Evolutionary conservation across 2,113 vertebrate genomes (phyloP).

Genomic region (Microtus ochrogaster): DNA sequence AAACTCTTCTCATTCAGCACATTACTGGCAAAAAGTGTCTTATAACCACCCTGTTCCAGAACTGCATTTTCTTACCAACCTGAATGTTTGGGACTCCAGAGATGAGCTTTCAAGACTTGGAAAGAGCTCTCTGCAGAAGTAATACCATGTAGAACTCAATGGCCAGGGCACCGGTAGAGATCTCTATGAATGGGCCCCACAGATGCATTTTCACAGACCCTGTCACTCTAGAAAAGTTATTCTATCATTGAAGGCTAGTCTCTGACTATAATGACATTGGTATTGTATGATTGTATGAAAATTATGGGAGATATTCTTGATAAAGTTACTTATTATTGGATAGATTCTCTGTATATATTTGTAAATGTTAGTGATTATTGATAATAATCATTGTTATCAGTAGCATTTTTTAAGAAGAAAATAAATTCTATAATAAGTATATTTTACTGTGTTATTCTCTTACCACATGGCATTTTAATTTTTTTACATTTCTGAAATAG

Average conservation of each 20-base stretch:
- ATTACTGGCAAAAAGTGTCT: background rate
- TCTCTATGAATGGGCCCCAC: background rate
- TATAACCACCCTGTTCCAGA: background rate
- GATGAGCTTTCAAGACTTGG: background rate
- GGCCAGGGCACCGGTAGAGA: too few relatives aligned
- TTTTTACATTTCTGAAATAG: slow-evolving; percentile 75
- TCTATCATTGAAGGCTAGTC: background rate
- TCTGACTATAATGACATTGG: background rate
- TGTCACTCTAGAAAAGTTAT: background rate
- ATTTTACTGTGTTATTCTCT: slow-evolving; percentile 64
- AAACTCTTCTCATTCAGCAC: too few relatives aligned
- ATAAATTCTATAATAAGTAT: slow-evolving; percentile 43
- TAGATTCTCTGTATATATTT: background rate
- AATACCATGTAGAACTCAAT: background rate
- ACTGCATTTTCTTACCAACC: background rate
- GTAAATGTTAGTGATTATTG: background rate
- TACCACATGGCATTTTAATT: slow-evolving; percentile 50
- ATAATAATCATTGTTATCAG: background rate
- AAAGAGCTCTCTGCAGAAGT: too few relatives aligned
- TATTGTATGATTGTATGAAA: background rate
- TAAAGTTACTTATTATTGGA: background rate
- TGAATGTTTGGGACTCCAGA: background rate
- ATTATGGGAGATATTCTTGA: background rate
- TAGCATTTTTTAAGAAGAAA: slow-evolving; percentile 49
- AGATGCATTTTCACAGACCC: background rate